These are phyloP conservation scores for Lepus oiostolus DNA, from an alignment of 2,797 vertebrate species.

Conservation along the genomic window DNA sequence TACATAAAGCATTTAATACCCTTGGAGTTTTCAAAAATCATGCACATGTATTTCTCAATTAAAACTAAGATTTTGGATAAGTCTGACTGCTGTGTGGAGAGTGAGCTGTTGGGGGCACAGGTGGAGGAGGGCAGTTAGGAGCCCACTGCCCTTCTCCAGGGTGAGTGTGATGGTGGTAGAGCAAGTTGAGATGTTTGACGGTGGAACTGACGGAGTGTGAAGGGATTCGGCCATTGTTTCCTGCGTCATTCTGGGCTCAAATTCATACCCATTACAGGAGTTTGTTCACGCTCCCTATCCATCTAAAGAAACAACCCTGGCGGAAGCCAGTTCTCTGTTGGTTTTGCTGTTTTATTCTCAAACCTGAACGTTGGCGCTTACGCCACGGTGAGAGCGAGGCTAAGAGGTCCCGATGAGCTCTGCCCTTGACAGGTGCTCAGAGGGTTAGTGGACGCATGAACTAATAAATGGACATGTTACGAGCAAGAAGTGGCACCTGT, in stretches of 20 bases:
- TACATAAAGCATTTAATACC: background rate
- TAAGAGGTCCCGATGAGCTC: background rate
- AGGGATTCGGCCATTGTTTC: background rate
- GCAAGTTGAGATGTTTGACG: background rate
- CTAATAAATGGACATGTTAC: no score
- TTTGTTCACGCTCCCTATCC: background rate
- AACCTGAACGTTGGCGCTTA: no score
- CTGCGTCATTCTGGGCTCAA: background rate
- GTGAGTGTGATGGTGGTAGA: no score
- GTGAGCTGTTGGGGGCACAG: no score
- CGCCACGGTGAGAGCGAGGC: rapidly evolving
- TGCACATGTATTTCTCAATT: background rate
- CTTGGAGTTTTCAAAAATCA: background rate
- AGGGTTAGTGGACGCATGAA: background rate
- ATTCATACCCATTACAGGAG: no score
- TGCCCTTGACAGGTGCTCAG: no score
- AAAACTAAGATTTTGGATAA: background rate
- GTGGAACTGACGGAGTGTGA: background rate
- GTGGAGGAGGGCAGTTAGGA: no score
- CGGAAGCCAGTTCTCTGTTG: background rate
- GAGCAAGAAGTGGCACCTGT: background rate
- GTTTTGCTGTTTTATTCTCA: background rate
- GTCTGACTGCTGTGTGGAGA: background rate
- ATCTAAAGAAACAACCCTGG: background rate
- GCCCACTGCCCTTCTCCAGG: background rate